Percentiles rank a stretch among this genome's conserved stretches.
Conservation (phyloP, 2,113 vertebrate species). For the Vombatus ursinus region DNA sequence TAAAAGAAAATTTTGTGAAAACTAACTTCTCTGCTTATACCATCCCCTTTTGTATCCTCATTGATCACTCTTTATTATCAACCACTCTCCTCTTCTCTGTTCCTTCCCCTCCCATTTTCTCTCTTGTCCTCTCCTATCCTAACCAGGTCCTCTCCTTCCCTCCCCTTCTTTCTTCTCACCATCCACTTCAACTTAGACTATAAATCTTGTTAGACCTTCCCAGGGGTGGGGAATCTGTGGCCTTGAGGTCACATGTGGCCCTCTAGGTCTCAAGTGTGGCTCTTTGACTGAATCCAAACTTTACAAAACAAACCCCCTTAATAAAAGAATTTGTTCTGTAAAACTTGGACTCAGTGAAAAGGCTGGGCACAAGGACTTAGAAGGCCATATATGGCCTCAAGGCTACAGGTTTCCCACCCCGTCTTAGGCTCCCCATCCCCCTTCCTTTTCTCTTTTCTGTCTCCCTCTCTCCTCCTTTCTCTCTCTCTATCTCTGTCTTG, state of each 20-base stretch:
- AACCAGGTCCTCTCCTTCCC: not conserved
- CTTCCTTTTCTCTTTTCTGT: not conserved
- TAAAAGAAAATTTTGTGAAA: not conserved
- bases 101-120: not conserved
- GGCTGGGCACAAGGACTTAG: too few relatives aligned
- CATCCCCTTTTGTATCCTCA: not conserved
- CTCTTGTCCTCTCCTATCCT: not conserved
- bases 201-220: not conserved
- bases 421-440: not conserved
- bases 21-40: not conserved
- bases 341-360: too few relatives aligned
- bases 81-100: not conserved
- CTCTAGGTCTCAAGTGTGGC: too few relatives aligned
- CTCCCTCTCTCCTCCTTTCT: not conserved
- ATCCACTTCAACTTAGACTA: not conserved
- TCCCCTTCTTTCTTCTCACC: rapidly evolving
- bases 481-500: too few relatives aligned
- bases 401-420: too few relatives aligned
- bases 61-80: not conserved
- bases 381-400: too few relatives aligned
- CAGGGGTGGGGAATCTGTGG: too few relatives aligned
- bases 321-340: too few relatives aligned
- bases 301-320: too few relatives aligned
- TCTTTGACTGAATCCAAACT: too few relatives aligned
- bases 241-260: too few relatives aligned